phyloP scores from a whole-genome alignment of 2,797 vertebrate genomes.

The Gymnodraco acuticeps region DNA sequence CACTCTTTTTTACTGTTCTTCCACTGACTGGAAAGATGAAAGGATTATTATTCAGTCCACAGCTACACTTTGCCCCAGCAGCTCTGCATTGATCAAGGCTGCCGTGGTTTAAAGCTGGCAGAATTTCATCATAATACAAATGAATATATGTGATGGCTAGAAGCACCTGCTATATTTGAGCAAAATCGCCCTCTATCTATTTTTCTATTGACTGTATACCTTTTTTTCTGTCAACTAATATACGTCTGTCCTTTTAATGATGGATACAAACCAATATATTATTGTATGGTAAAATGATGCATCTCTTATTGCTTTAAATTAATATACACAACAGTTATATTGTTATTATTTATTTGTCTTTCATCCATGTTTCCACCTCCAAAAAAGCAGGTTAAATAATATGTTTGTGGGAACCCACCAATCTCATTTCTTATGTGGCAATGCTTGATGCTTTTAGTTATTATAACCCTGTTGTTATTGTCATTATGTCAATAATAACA shows the following conservation, averaged over 20 bases:
- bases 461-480: neutral
- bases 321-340: neutral
- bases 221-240: too few relatives aligned
- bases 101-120: conserved; percentile 25
- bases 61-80: conserved; percentile 9
- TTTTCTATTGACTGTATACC: neutral
- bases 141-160: conserved; percentile 9
- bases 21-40: conserved; percentile 25
- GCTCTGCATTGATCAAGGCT: conserved; percentile 21
- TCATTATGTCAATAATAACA: neutral
- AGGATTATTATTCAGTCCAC: conserved; percentile 39
- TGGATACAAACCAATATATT: neutral
- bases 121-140: conserved; percentile 17
- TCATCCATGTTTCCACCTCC: neutral
- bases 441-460: neutral
- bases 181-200: neutral
- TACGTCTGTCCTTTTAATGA: neutral
- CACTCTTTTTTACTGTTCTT: conserved; percentile 14
- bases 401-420: neutral
- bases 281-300: neutral
- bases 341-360: too few relatives aligned
- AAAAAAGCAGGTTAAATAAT: neutral
- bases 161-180: neutral
- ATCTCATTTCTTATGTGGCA: neutral
- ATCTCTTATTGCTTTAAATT: neutral